A percentile compares a stretch with the other conserved stretches of the same genome.
Conservation (phyloP, 1,140 invertebrate species). For the Lysiphlebus fabarum region DNA sequence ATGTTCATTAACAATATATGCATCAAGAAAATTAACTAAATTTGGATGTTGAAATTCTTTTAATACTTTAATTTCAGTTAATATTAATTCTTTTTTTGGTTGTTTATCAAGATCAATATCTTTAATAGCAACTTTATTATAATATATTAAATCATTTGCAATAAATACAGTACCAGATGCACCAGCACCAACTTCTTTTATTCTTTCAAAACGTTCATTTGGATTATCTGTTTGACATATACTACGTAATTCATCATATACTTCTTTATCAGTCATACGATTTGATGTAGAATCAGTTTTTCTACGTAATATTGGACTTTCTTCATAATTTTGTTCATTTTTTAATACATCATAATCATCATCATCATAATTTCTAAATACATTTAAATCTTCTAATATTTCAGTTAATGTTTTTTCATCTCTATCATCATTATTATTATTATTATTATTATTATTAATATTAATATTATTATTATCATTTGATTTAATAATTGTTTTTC, state of each 20-base stretch:
- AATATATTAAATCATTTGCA: conserved; percentile 75
- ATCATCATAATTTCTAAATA: conserved; percentile 36
- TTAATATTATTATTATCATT: conserved; percentile 32
- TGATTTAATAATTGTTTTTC: conserved; percentile 28
- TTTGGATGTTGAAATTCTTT: conserved; percentile 94
- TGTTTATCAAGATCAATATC: conserved; percentile 93
- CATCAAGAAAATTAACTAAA: conserved; percentile 94
- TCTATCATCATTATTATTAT: conserved; percentile 35
- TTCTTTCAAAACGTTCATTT: conserved; percentile 73
- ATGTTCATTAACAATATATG: conserved; percentile 84
- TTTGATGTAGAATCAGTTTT: conserved; percentile 54
- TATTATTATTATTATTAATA: conserved; percentile 32
- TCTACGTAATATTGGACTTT: conserved; percentile 47
- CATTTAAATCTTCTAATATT: conserved; percentile 47
- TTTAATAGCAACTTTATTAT: conserved; percentile 87
- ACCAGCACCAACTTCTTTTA: conserved; percentile 85
- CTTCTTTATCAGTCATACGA: conserved; percentile 74
- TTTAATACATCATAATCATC: conserved; percentile 22
- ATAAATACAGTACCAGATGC: conserved; percentile 91
- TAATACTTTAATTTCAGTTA: conserved; percentile 92
- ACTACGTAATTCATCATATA: conserved; percentile 77
- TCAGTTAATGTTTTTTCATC: conserved; percentile 54
- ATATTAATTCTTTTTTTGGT: conserved; percentile 89
- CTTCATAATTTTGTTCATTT: conserved; percentile 32
- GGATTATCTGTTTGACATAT: conserved; percentile 77